These are phyloP conservation scores for Psylliodes chrysocephalus DNA, from an alignment of 2,888 invertebrate species.

Conservation along the genomic window DNA sequence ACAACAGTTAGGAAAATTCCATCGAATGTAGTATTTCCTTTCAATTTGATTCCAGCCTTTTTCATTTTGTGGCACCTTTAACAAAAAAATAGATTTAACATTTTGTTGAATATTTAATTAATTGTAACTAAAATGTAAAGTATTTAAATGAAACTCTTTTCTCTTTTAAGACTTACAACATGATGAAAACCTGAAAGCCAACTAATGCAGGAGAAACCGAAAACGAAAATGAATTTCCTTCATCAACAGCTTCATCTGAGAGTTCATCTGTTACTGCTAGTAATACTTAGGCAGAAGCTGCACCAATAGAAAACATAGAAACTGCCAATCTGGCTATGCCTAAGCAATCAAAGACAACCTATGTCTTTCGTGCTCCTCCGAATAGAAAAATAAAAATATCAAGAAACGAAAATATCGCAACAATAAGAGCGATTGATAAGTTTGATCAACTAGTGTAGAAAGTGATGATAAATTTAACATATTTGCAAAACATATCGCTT, in stretches of 20 bases:
- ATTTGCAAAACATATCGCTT: too few species aligned
- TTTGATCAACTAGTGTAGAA: too few species aligned
- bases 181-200: slow-evolving; percentile 1
- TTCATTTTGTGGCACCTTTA: not conserved
- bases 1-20: slow-evolving; percentile 9
- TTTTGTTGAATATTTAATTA: too few species aligned
- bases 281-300: not conserved
- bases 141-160: not conserved
- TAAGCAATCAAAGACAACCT: too few species aligned
- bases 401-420: too few species aligned
- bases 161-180: not conserved
- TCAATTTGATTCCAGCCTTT: not conserved
- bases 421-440: too few species aligned
- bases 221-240: slow-evolving; percentile 47
- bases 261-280: slow-evolving; percentile 36
- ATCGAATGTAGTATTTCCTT: not conserved
- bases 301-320: too few species aligned
- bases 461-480: too few species aligned
- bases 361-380: too few species aligned
- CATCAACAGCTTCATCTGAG: not conserved
- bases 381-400: too few species aligned
- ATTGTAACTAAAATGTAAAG: too few species aligned
- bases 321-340: too few species aligned
- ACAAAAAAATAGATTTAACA: not conserved
- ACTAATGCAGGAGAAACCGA: not conserved